Percentiles rank a stretch among this genome's conserved stretches.
These are phyloP conservation scores for Leptinotarsa texana DNA, from an alignment of 1,140 invertebrate species.

Conservation along the genomic window DNA sequence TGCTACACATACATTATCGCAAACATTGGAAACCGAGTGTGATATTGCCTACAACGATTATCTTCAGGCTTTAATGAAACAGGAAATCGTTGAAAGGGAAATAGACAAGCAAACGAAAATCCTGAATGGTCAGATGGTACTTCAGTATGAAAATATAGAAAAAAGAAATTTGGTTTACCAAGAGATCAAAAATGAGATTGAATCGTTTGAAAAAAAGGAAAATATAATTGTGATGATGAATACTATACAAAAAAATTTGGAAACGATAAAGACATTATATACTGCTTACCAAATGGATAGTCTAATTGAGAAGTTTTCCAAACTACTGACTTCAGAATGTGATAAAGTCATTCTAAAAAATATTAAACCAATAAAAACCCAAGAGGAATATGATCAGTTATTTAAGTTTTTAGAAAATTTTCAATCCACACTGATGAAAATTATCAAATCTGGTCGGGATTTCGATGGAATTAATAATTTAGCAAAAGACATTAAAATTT, in stretches of 20 bases:
- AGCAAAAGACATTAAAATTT: constrained; percentile 14
- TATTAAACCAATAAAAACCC: constrained; percentile 27
- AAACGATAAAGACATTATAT: constrained; percentile 20
- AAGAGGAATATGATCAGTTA: constrained; percentile 33
- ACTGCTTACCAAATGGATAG: constrained; percentile 21
- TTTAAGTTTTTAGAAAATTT: constrained; percentile 18
- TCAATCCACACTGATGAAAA: constrained; percentile 7
- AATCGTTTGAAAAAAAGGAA: constrained; percentile 14
- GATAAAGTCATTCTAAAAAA: constrained; percentile 27
- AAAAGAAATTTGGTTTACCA: constrained; percentile 19
- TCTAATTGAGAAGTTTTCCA: constrained; percentile 8
- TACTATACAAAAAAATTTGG: constrained; percentile 9
- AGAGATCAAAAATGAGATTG: constrained; percentile 20
- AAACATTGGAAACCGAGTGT: constrained; percentile 20
- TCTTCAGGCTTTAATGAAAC: constrained; percentile 33
- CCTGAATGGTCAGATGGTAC: constrained; percentile 31
- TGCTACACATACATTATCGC: not conserved
- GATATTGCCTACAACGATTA: constrained; percentile 35
- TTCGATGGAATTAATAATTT: constrained; percentile 26
- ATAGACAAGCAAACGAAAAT: constrained; percentile 16
- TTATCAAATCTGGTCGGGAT: constrained; percentile 22
- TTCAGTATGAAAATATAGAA: constrained; percentile 21
- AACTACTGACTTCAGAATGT: constrained; percentile 4
- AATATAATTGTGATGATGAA: constrained; percentile 21
- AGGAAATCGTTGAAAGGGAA: constrained; percentile 26